Percentiles rank a stretch among this genome's conserved stretches.
These are phyloP conservation scores for Quiscalus mexicanus DNA, from an alignment of 2,113 vertebrate genomes.

Conservation along the genomic window DNA sequence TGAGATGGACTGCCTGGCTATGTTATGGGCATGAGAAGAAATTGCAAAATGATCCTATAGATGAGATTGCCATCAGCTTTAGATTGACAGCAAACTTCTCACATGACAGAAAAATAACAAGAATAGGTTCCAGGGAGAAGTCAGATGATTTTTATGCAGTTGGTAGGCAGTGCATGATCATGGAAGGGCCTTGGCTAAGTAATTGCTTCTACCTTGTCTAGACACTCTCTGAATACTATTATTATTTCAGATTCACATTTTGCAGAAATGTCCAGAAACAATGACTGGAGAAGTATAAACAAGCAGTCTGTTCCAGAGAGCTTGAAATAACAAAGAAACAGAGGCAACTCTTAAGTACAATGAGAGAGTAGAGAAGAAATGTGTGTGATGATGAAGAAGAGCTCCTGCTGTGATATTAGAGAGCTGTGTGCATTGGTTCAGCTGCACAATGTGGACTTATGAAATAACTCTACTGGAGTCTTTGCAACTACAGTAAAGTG, in stretches of 20 bases:
- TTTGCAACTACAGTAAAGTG: not conserved
- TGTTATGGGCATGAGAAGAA: not conserved
- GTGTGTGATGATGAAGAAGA: not conserved
- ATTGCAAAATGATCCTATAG: not conserved
- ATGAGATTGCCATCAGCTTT: not conserved
- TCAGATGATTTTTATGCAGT: not conserved
- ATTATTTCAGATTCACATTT: not conserved
- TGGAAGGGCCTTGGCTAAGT: not conserved
- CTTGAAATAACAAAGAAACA: not conserved
- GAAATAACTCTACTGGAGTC: not conserved
- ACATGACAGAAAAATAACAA: not conserved
- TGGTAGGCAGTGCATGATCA: not conserved
- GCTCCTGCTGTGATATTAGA: not conserved
- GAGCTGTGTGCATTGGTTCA: not conserved
- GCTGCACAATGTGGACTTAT: not conserved
- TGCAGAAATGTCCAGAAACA: not conserved
- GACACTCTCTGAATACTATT: not conserved
- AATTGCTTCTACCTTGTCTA: not conserved
- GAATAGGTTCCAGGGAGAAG: not conserved
- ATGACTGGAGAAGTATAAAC: not conserved
- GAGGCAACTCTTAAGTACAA: not conserved
- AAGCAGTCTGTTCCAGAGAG: not conserved
- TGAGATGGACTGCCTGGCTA: not conserved
- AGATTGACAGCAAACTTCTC: not conserved
- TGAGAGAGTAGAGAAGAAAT: not conserved